Evolutionary conservation across 2,888 invertebrate species (phyloP), one percentile per base, ranked within the genome.

Genomic region (Cryptocheilus praepositus): DNA sequence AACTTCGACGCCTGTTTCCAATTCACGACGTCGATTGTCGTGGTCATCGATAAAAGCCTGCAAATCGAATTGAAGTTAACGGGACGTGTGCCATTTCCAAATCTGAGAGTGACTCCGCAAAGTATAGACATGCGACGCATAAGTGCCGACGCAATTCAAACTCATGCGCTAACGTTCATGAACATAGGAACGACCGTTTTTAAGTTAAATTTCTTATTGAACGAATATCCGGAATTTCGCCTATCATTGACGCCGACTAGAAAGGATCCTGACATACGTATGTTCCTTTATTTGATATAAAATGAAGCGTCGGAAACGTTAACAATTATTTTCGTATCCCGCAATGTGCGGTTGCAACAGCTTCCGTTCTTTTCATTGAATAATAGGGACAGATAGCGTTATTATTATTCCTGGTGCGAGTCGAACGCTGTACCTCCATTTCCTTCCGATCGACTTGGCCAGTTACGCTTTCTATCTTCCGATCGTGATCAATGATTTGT

Each of bases 391-490:
- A 7, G 11, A 36, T 7, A 58, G 63, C 0, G 51, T 51, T 0
- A 51, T 19, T 7, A 59, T 90, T 7, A 69, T 70, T 1, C 81
- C 89, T 1, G 77, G 81, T 0, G 82, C 83, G 55, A 76, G 70
- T 0, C 80, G 76, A 58, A 76, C 80, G 2, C 76, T 90, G 11
- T 89, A 83, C 69, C 67, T 90, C 2, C 88, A 90, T 69, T 90
- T 90, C 65, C 71, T 74, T 46, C 90, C 90, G 0, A 72, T 81
- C 11, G 89, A 90, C 63, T 78, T 89, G 0, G 86, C 89, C 71
- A 91, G 91, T 67, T 92, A 91, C 79, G 90, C 91, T 60, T 91
- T 92, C 83, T 91, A 89, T 74, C 86, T 93, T 60, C 93, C 93
- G 0, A 89, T 92, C 67, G 88, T 91, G 77, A 86, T 93, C 18